phyloP scores from a whole-genome alignment of 2,113 vertebrate genomes.

The Sebastes fasciatus region DNA sequence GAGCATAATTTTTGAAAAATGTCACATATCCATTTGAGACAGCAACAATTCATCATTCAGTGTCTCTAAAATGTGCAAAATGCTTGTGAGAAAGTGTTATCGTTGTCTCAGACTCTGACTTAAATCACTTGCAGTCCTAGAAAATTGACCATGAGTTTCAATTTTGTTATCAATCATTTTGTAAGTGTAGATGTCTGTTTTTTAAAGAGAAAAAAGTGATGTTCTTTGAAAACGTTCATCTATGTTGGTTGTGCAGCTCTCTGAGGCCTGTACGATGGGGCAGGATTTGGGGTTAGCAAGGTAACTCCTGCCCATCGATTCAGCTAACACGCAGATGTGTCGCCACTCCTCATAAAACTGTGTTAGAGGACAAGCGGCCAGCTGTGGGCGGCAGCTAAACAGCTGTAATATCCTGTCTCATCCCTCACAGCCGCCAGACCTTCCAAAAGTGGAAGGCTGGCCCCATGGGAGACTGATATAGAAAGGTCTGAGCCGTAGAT shows the following conservation, averaged over 20 bases:
- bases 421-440: too few relatives aligned
- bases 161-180: slow-evolving; percentile 18
- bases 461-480: too few relatives aligned
- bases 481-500: too few relatives aligned
- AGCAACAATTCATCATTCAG: not conserved
- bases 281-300: too few relatives aligned
- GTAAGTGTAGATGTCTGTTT: not conserved
- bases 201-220: not conserved
- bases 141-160: not conserved
- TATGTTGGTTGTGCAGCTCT: not conserved
- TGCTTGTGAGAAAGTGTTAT: not conserved
- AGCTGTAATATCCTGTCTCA: too few relatives aligned
- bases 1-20: not conserved
- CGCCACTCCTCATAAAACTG: too few relatives aligned
- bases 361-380: too few relatives aligned
- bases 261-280: not conserved
- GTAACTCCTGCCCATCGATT: too few relatives aligned
- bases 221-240: not conserved
- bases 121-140: slow-evolving; percentile 11
- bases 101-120: slow-evolving; percentile 1
- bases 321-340: too few relatives aligned
- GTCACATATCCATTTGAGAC: not conserved
- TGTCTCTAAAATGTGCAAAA: not conserved
- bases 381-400: too few relatives aligned
- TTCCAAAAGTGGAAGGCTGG: too few relatives aligned